phyloP scores from a whole-genome alignment of 2,888 invertebrate genomes.

The Limenitis camilla region DNA sequence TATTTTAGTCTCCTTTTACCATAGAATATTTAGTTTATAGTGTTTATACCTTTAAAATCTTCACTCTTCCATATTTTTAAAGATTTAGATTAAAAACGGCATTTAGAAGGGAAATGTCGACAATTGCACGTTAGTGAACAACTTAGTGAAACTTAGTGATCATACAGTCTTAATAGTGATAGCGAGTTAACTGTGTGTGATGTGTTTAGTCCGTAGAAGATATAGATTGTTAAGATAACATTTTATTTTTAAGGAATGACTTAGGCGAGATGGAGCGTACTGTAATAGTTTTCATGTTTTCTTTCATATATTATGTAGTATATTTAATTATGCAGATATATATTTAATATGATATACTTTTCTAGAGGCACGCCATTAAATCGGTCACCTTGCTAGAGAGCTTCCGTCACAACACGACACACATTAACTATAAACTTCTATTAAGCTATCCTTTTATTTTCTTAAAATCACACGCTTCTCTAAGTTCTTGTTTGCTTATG shows the following conservation, averaged over 20 bases:
- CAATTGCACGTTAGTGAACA: conserved; percentile 59
- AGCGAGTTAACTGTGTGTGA: conserved; percentile 56
- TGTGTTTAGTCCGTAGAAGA: conserved; percentile 48
- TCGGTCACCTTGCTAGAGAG: conserved; percentile 25
- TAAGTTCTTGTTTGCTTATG: conserved; percentile 33
- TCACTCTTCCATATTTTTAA: conserved; percentile 73
- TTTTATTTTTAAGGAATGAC: conserved; percentile 57
- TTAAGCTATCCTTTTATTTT: conserved; percentile 20
- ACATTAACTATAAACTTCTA: conserved; percentile 15
- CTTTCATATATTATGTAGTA: conserved; percentile 26
- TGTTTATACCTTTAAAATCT: conserved; percentile 53
- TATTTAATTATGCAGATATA: conserved; percentile 29
- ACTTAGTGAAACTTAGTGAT: conserved; percentile 47
- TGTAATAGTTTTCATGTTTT: conserved; percentile 38
- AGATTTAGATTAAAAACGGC: conserved; percentile 26
- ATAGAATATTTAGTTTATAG: conserved; percentile 28
- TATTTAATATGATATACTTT: conserved; percentile 24
- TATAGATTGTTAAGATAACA: conserved; percentile 33
- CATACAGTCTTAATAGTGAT: conserved; percentile 50
- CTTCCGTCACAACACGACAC: conserved; percentile 27
- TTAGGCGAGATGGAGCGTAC: conserved; percentile 58
- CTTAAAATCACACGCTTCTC: conserved; percentile 21
- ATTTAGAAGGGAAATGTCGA: conserved; percentile 42
- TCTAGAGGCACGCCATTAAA: conserved; percentile 24
- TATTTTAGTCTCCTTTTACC: conserved; percentile 34